phyloP scores from a whole-genome alignment of 2,888 invertebrate genomes.

The Ophioninae sp. region DNA sequence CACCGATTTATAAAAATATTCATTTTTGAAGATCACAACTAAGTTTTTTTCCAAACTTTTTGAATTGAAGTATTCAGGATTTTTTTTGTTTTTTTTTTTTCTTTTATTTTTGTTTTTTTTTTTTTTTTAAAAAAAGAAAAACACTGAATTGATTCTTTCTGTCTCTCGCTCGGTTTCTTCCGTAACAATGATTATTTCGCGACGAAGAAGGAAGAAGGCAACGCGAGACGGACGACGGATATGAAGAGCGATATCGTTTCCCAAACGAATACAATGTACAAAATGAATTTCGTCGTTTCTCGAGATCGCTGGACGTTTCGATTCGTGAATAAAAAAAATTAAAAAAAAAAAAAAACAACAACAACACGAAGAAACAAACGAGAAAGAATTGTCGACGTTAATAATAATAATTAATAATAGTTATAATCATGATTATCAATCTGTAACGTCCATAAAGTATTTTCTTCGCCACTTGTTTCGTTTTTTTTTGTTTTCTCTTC shows the following conservation, averaged over 20 bases:
- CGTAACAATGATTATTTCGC: slow-evolving; percentile 65
- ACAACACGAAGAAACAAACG: no score
- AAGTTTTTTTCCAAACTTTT: no score
- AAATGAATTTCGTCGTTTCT: slow-evolving; percentile 71
- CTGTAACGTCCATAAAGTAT: slow-evolving; percentile 79
- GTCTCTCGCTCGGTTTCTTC: no score
- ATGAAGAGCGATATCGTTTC: slow-evolving; percentile 70
- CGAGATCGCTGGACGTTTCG: slow-evolving; percentile 63
- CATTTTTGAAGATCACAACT: no score
- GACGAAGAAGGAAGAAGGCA: slow-evolving; percentile 69
- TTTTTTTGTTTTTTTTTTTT: no score
- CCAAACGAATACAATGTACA: slow-evolving; percentile 76
- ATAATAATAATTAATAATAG: slow-evolving; percentile 64
- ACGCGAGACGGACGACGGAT: slow-evolving; percentile 76
- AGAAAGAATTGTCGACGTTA: slow-evolving; percentile 64
- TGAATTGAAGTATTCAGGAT: no score
- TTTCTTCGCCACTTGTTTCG: slow-evolving; percentile 73
- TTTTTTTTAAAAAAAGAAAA: no score
- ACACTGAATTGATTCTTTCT: no score
- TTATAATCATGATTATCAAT: slow-evolving; percentile 77
- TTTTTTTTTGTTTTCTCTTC: no score
- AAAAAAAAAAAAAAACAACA: no score
- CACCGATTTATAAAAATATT: no score
- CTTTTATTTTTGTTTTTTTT: no score
- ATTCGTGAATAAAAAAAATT: slow-evolving; percentile 69